phyloP scores from a whole-genome alignment of 2,797 vertebrate genomes.

The Galaxias olidus region DNA sequence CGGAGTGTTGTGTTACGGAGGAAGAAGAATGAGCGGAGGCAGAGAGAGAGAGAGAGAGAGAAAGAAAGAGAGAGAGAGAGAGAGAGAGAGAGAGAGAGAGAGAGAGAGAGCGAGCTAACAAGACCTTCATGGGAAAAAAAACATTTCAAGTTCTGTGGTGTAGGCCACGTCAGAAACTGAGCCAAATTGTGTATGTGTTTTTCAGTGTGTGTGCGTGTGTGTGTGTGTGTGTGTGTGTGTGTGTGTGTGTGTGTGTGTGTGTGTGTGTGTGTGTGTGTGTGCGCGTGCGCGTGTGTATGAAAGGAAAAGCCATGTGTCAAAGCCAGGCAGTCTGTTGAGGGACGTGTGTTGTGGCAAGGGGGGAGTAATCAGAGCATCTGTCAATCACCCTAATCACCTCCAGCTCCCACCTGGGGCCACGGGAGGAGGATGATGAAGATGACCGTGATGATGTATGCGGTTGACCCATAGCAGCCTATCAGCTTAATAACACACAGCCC shows the following conservation, averaged over 20 bases:
- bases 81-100: conserved; percentile 5
- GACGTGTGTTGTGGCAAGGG: conserved; percentile 41
- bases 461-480: no score
- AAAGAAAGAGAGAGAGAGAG: conserved; percentile 5
- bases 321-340: not conserved
- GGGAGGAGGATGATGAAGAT: no score
- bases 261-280: conserved; percentile 3
- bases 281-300: conserved; percentile 2
- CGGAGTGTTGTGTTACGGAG: not conserved
- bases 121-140: not conserved
- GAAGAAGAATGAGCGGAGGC: not conserved
- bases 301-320: conserved; percentile 16
- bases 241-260: conserved; percentile 12
- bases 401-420: conserved; percentile 2
- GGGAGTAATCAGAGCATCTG: conserved; percentile 15
- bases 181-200: no score
- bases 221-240: conserved; percentile 17
- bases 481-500: no score
- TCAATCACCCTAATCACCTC: conserved; percentile 36
- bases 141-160: no score
- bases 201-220: conserved; percentile 3
- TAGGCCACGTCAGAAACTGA: no score
- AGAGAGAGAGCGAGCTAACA: not conserved
- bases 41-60: conserved; percentile 6
- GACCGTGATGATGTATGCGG: no score